Evolutionary conservation across 2,888 invertebrate species (phyloP).

Genomic region (Orthosia gracilis): DNA sequence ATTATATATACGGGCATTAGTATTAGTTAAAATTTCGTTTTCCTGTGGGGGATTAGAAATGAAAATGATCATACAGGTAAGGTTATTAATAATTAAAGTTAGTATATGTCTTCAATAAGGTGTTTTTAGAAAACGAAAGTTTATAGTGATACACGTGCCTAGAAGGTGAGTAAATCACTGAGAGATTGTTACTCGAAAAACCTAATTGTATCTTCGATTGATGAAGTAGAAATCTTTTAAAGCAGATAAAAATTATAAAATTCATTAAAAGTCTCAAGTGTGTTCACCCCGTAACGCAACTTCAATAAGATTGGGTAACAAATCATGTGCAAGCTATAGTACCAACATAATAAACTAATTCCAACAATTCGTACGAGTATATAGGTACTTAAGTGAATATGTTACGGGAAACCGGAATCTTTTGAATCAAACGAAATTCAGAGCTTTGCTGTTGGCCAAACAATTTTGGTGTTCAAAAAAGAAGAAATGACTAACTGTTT

Average conservation of each 20-base stretch:
- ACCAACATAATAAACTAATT: slow-evolving; percentile 25
- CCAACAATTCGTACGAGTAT: slow-evolving; percentile 15
- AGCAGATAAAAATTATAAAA: not conserved
- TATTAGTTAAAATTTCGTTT: not conserved
- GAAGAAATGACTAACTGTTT: slow-evolving; percentile 54
- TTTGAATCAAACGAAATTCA: slow-evolving; percentile 52
- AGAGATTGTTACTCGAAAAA: not conserved
- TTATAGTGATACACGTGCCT: not conserved
- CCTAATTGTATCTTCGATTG: not conserved
- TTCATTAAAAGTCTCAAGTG: not conserved
- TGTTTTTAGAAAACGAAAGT: not conserved
- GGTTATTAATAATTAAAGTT: too few relatives aligned
- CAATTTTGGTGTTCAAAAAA: slow-evolving; percentile 59
- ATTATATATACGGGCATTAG: slow-evolving; percentile 15
- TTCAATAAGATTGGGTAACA: too few relatives aligned
- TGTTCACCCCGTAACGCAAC: slow-evolving; percentile 4
- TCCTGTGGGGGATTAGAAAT: not conserved
- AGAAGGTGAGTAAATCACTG: not conserved
- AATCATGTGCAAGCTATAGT: too few relatives aligned
- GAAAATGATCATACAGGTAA: not conserved
- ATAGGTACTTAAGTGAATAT: slow-evolving; percentile 38
- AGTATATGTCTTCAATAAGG: too few relatives aligned
- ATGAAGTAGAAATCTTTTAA: not conserved
- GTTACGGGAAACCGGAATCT: slow-evolving; percentile 39
- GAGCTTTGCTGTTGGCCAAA: slow-evolving; percentile 56